These are phyloP conservation scores for Dicrostonyx torquatus DNA, from an alignment of 2,797 vertebrate species.

Conservation along the genomic window DNA sequence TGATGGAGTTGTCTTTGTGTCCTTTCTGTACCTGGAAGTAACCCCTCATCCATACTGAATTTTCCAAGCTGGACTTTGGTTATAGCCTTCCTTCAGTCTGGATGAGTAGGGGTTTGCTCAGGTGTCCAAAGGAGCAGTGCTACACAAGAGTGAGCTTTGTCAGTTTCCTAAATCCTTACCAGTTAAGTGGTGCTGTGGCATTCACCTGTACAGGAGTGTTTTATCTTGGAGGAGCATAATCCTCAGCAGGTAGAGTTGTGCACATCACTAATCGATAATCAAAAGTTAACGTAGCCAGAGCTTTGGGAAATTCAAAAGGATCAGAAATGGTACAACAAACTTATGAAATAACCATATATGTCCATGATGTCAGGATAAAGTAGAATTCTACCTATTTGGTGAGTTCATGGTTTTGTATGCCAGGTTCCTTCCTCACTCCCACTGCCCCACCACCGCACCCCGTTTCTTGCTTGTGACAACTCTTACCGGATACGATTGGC, in stretches of 20 bases:
- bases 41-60: not conserved
- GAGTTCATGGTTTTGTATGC: slow-evolving; percentile 1
- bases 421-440: not conserved
- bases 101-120: not conserved
- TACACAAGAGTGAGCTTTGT: not conserved
- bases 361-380: not conserved
- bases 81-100: not conserved
- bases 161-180: too few species aligned
- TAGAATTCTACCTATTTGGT: slow-evolving; percentile 9
- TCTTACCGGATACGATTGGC: not conserved
- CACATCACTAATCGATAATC: not conserved
- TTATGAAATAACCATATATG: not conserved
- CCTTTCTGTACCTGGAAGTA: not conserved
- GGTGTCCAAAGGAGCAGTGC: not conserved
- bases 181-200: not conserved
- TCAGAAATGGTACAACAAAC: not conserved
- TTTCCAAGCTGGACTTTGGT: not conserved
- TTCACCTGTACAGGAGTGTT: not conserved
- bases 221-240: not conserved
- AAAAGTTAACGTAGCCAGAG: not conserved
- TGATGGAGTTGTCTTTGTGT: not conserved
- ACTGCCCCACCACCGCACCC: too few species aligned
- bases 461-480: not conserved
- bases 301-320: not conserved
- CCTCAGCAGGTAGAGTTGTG: not conserved